These are phyloP conservation scores for Galemys pyrenaicus DNA, from an alignment of 2,113 vertebrate genomes.

Conservation along the genomic window DNA sequence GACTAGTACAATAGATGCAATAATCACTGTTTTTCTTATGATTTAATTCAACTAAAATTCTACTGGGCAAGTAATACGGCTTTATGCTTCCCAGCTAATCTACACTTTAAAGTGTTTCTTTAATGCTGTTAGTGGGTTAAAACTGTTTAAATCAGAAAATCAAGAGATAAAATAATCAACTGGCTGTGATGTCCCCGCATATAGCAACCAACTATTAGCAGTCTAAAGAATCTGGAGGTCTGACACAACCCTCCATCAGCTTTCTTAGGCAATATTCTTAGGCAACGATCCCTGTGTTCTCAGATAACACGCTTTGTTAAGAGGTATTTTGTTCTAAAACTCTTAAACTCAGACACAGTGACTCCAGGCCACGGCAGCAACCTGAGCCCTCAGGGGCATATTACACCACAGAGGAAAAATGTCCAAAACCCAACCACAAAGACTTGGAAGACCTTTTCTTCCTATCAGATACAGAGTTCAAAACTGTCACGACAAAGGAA, in stretches of 20 bases:
- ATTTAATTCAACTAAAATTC: slow-evolving; percentile 79
- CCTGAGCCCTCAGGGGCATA: too few species aligned
- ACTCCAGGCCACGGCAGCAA: slow-evolving; percentile 63
- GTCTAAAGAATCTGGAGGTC: slow-evolving; percentile 60
- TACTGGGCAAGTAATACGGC: slow-evolving; percentile 68
- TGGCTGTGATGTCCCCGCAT: slow-evolving; percentile 49
- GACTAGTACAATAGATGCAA: slow-evolving; percentile 59
- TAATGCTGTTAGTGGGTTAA: slow-evolving; percentile 69
- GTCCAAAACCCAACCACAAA: too few species aligned
- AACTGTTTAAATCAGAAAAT: slow-evolving; percentile 62
- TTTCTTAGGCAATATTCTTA: slow-evolving; percentile 69
- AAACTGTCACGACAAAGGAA: too few species aligned
- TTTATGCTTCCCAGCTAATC: slow-evolving; percentile 71
- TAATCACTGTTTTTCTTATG: slow-evolving; percentile 63
- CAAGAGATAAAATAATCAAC: slow-evolving; percentile 37
- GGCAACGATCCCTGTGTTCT: slow-evolving; percentile 60
- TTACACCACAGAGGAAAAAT: too few species aligned
- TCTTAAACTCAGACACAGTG: slow-evolving; percentile 68
- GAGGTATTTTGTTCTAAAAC: slow-evolving; percentile 74
- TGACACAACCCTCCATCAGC: slow-evolving; percentile 63
- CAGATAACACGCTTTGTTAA: slow-evolving; percentile 74
- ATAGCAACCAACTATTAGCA: slow-evolving; percentile 55
- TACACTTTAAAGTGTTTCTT: slow-evolving; percentile 46
- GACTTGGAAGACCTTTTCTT: too few species aligned
- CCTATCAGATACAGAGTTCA: too few species aligned